Conservation (phyloP, 2,888 invertebrate species). For the Tuberolachnus salignus region DNA sequence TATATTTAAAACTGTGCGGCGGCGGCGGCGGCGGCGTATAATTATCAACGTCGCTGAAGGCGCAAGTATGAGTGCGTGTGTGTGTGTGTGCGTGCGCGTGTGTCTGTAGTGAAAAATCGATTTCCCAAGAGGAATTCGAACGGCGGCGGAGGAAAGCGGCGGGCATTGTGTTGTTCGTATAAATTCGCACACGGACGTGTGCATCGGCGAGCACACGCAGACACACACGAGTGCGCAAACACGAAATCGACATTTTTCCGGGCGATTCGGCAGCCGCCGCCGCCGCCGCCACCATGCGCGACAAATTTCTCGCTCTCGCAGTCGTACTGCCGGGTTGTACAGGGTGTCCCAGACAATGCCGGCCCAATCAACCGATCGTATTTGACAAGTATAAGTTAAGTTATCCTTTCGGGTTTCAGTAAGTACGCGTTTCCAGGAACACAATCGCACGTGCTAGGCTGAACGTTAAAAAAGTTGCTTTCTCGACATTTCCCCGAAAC, state of each 20-base stretch:
- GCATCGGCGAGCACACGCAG: neutral
- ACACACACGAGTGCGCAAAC: neutral
- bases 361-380: too few species aligned
- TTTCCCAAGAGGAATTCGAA: conserved; percentile 10
- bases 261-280: neutral
- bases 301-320: conserved; percentile 39
- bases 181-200: neutral
- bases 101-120: conserved; percentile 11
- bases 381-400: too few species aligned
- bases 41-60: neutral
- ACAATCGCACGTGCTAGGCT: too few species aligned
- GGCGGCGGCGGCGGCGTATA: neutral
- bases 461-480: too few species aligned
- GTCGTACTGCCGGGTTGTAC: neutral
- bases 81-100: neutral
- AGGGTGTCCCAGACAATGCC: neutral
- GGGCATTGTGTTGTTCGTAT: neutral
- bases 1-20: neutral
- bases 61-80: neutral
- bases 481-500: too few species aligned
- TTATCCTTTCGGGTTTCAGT: too few species aligned
- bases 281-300: neutral
- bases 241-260: conserved; percentile 30
- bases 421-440: too few species aligned
- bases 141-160: neutral